Base-by-base conservation (phyloP, 2,113 vertebrate genomes). In the Meriones unguiculatus region DNA sequence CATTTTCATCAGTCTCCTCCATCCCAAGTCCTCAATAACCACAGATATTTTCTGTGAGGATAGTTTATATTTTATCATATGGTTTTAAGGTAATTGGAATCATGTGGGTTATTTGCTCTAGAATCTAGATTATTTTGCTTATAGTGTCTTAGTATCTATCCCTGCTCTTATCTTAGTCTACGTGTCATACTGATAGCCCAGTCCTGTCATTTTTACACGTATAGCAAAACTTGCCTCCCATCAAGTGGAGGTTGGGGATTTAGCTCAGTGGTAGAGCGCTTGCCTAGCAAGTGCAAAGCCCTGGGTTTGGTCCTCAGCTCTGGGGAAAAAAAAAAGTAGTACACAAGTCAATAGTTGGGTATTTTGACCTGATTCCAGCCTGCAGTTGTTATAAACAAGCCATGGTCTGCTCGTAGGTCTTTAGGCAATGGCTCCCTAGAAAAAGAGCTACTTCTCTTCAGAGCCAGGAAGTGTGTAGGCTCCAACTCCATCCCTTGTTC, bases 381-480 rank as follows among this genome's bases (percentile, higher is more conserved):
- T 52, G 52, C 9, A 11, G 5, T 32, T 92, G 59, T 46, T 52
- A 3, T 77, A 46, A 86, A 89, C 35, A 57, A 96, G 62, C 72
- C 78, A 5, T 38, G 84, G 3, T 89, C 7, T 50, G 64, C 25
- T 72, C 86, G 0, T 73, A 52, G 11, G 2, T 84, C 52, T 96
- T 91, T 95, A 96, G 75, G 41, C 75, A 46, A 73, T 32, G 46
- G 46, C 52, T 80, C 35, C 91, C 52, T 87, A 57, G 57, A 87
- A 85, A 92, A 91, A 75, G 38, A 95, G 10, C 70, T 65, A 54
- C 41, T 89, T 80, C 25, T 87, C 93, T 97, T 96, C 93, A 92
- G 89, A 88, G 38, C 59, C 81, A 20, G 57, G 46, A 52, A n/a
- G 22, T 89, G 12, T 90, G 3, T 92, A 25, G 59, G 41, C 30